These are phyloP conservation scores for Meganola albula DNA, from an alignment of 2,888 invertebrate genomes.

Conservation along the genomic window DNA sequence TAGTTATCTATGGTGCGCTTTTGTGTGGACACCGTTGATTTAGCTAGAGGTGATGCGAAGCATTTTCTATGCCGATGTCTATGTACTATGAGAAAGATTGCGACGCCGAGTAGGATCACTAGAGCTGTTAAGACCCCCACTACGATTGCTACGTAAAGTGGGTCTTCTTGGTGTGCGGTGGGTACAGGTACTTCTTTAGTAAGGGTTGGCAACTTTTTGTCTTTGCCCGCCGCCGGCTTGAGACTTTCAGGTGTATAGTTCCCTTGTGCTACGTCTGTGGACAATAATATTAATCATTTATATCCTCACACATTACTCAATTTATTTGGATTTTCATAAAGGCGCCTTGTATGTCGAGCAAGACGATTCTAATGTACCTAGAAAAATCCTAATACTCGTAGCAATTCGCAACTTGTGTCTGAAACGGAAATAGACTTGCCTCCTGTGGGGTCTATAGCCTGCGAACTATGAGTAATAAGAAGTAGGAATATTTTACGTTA, in stretches of 20 bases:
- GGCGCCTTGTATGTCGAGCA: too few relatives aligned
- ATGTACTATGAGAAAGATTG: conserved; percentile 84
- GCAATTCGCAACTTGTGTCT: too few relatives aligned
- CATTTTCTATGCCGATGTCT: conserved; percentile 84
- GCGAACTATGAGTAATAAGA: too few relatives aligned
- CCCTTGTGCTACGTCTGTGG: conserved; percentile 80
- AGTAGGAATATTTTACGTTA: too few relatives aligned
- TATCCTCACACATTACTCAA: too few relatives aligned
- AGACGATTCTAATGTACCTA: too few relatives aligned
- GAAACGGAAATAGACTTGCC: too few relatives aligned
- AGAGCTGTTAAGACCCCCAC: conserved; percentile 86
- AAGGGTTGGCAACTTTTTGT: conserved; percentile 59
- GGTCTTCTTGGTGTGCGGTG: conserved; percentile 82
- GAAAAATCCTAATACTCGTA: too few relatives aligned
- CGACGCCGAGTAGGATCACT: conserved; percentile 83
- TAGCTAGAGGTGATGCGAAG: conserved; percentile 82
- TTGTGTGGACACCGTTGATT: conserved; percentile 60
- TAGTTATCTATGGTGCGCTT: conserved; percentile 76
- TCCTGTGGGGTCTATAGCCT: too few relatives aligned
- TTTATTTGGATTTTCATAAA: too few relatives aligned
- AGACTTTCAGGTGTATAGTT: conserved; percentile 84
- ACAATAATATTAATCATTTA: too few relatives aligned
- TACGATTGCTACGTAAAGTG: conserved; percentile 85
- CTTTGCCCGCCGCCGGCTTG: conserved; percentile 71
- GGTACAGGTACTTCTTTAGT: conserved; percentile 81